These are phyloP conservation scores for Ceryle rudis DNA, from an alignment of 2,797 vertebrate species.

Conservation along the genomic window DNA sequence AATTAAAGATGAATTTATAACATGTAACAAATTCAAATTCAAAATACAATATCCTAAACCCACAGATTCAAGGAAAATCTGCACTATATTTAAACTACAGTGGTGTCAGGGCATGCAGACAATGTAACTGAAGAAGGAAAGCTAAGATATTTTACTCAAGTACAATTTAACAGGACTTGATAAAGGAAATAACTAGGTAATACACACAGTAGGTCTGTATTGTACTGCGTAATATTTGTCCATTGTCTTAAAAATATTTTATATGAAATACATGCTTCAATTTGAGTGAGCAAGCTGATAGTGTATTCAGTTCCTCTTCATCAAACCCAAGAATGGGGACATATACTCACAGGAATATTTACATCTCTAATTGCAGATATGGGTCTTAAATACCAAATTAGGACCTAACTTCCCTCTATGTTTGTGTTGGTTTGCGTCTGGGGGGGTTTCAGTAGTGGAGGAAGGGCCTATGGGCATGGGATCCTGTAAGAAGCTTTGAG, in stretches of 20 bases:
- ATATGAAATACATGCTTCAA: neutral
- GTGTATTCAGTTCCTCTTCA: neutral
- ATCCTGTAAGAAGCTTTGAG: neutral
- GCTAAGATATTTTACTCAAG: neutral
- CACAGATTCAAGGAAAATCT: neutral
- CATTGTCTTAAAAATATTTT: neutral
- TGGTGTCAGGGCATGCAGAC: neutral
- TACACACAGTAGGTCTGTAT: neutral
- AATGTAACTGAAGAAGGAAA: neutral
- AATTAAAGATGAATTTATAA: neutral
- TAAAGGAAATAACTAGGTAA: neutral
- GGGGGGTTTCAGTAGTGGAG: neutral
- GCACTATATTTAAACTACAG: neutral
- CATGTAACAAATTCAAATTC: neutral
- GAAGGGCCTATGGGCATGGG: neutral
- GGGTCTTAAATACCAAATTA: neutral
- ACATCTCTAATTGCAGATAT: neutral
- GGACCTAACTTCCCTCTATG: neutral
- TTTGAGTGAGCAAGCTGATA: neutral
- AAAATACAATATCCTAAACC: neutral
- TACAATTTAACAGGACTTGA: neutral
- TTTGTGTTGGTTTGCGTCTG: neutral
- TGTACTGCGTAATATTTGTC: neutral
- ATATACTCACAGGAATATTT: neutral
- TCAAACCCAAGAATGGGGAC: neutral